Evolutionary conservation across 2,113 vertebrate species (phyloP).

Genomic region (Pelobates fuscus): DNA sequence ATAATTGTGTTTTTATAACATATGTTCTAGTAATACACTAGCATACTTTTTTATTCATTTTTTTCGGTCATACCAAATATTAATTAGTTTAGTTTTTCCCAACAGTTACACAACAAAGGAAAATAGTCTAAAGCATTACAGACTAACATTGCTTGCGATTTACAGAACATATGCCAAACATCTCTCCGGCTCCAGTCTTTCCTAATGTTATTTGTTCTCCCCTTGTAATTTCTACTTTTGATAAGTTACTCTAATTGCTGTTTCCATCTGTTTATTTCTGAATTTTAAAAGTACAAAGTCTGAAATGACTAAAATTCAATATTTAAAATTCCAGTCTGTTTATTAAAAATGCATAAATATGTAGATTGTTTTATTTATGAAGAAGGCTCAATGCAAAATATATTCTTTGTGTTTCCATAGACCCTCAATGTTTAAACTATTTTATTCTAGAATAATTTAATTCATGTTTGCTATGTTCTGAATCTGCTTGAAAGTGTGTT

Average conservation of each 20-base stretch:
- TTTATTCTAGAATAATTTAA: not conserved
- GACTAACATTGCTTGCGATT: not conserved
- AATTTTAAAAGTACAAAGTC: not conserved
- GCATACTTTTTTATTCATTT: too few relatives aligned
- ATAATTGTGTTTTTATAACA: too few relatives aligned
- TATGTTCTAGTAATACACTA: too few relatives aligned
- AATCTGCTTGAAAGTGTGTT: not conserved
- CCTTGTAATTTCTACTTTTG: conserved; percentile 6
- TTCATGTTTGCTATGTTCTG: not conserved
- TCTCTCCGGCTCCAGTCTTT: not conserved
- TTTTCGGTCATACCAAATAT: not conserved
- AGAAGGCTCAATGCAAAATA: not conserved
- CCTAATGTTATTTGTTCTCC: not conserved
- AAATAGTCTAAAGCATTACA: not conserved
- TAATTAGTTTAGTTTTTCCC: not conserved
- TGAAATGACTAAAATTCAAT: not conserved
- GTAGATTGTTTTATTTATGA: not conserved
- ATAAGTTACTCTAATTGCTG: conserved; percentile 1
- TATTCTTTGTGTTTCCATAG: not conserved
- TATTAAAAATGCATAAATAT: not conserved
- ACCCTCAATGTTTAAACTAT: not conserved
- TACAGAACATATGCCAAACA: not conserved
- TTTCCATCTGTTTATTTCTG: not conserved
- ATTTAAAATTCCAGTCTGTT: not conserved
- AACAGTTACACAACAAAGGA: not conserved